phyloP scores from a whole-genome alignment of 2,888 invertebrate genomes.

The Apodemia duryi region DNA sequence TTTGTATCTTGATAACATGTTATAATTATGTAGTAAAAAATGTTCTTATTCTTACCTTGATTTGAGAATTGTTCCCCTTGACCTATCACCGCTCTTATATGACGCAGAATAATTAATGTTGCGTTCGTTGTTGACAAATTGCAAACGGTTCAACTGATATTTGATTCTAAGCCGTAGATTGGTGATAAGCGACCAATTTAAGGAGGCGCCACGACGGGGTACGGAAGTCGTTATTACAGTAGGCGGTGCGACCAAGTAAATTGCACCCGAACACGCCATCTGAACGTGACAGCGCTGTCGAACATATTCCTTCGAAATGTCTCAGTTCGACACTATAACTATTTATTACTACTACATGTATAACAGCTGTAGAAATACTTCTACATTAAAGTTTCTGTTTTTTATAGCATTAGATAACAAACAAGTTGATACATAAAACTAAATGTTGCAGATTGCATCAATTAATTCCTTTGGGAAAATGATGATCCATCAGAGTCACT shows the following conservation, averaged over 20 bases:
- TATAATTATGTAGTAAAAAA: too few relatives aligned
- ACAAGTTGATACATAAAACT: too few relatives aligned
- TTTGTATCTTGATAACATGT: too few relatives aligned
- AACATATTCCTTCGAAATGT: conserved; percentile 73
- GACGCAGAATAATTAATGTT: conserved; percentile 13
- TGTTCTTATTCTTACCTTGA: background rate
- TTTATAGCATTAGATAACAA: too few relatives aligned
- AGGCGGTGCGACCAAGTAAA: conserved; percentile 74
- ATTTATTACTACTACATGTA: conserved; percentile 36
- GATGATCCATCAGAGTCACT: too few relatives aligned
- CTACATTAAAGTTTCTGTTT: too few relatives aligned
- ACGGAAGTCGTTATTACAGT: conserved; percentile 79
- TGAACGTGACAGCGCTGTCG: conserved; percentile 77
- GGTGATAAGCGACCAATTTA: conserved; percentile 79
- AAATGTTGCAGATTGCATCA: too few relatives aligned
- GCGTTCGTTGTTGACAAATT: conserved; percentile 64
- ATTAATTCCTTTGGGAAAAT: too few relatives aligned
- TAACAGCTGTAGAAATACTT: conserved; percentile 25
- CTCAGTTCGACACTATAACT: conserved; percentile 61
- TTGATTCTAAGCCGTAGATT: conserved; percentile 72
- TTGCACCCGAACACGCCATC: conserved; percentile 75
- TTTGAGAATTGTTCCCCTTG: background rate
- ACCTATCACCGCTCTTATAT: conserved; percentile 5
- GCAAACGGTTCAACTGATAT: conserved; percentile 66
- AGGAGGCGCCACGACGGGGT: conserved; percentile 77